Evolutionary conservation across 2,113 vertebrate genomes (phyloP).

Genomic region (Chionis minor): DNA sequence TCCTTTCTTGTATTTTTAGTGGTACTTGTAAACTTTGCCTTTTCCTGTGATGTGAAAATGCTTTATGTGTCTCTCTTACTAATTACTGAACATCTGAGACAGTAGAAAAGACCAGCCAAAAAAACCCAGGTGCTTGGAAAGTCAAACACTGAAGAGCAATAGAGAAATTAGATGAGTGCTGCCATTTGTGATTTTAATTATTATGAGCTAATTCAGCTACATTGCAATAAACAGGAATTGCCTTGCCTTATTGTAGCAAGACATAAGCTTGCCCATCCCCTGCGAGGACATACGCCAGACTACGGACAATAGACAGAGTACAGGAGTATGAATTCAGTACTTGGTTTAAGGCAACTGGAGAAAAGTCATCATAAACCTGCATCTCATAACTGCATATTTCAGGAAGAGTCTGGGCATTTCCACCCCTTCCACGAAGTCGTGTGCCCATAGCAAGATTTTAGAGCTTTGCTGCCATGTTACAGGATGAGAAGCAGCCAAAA

Average conservation of each 20-base stretch:
- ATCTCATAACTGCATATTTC: neutral
- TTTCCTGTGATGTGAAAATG: neutral
- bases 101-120: neutral
- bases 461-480: neutral
- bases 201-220: neutral
- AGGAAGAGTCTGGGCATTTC: neutral
- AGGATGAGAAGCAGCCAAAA: neutral
- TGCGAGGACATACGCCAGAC: rapidly evolving
- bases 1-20: neutral
- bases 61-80: neutral
- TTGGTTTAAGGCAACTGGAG: neutral
- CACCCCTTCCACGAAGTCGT: neutral
- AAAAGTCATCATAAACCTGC: neutral
- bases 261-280: neutral
- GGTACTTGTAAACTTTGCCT: neutral
- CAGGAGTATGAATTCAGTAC: neutral
- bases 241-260: neutral
- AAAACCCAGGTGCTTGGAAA: neutral
- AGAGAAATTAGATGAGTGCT: neutral
- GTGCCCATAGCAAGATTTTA: neutral
- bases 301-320: neutral
- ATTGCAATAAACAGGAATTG: rapidly evolving
- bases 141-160: neutral
- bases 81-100: neutral
- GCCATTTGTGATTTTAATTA: neutral